Evolutionary conservation across 2,113 vertebrate genomes (phyloP), one percentile per base, ranked within the genome.

Genomic region (Mesocricetus auratus): DNA sequence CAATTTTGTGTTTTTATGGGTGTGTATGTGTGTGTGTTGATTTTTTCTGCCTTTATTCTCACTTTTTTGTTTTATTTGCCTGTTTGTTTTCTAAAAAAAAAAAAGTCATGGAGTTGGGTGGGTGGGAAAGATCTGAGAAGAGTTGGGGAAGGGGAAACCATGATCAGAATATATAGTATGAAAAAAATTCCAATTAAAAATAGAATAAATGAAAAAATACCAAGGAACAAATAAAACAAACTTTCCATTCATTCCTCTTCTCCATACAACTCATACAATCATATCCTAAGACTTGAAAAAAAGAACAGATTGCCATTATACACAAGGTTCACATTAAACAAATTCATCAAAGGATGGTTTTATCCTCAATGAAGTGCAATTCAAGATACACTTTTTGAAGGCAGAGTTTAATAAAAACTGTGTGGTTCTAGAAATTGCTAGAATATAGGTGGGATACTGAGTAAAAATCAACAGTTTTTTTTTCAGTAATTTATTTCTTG

Each of bases 381-480:
- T 42, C 33, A 95, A 96, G 31, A 10, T 62, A 85, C 68, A 36
- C 31, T 94, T 96, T 90, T 77, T 96, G 56, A 88, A 91, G 50
- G 66, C 56, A 94, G 17, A 93, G 13, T 73, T 24, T 15, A 13
- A 50, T 31, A 15, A 56, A 56, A 91, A 75, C 75, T 93, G 1
- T 93, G 5, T 94, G 64, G 6, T 13, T 86, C 19, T 94, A 94
- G 68, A 47, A 87, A 7, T 47, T 97, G 88, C 81, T 36, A 33
- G 94, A 88, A 90, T 24, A 22, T 73, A 66, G 69, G 13, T 90
- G 85, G 17, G 81, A 21, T 79, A 83, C 16, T 95, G 24, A 85
- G 64, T 74, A 87, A 64, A 90, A 31, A 66, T 45, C 17, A 66
- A 16, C 68, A 87, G 78, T 78, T 89, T 96, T 94, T 8, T 50